These are phyloP conservation scores for Pheosia gnoma DNA, from an alignment of 2,888 invertebrate species.

Conservation along the genomic window DNA sequence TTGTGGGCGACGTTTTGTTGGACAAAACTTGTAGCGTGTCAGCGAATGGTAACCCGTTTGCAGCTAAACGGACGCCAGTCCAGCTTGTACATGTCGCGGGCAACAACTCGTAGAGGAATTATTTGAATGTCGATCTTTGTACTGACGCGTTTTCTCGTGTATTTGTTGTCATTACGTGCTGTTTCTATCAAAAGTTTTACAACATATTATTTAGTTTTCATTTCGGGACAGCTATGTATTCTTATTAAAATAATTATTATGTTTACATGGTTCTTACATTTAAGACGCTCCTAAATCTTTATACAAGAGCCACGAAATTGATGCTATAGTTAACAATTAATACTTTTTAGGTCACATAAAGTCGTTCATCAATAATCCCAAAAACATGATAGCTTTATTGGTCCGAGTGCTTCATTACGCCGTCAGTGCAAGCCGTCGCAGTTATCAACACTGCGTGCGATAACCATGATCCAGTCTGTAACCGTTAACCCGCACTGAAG, in stretches of 20 bases:
- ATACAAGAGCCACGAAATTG: too few species aligned
- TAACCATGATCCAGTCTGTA: slow-evolving; percentile 32
- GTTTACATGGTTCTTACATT: too few species aligned
- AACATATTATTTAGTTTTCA: too few species aligned
- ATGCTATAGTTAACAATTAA: neutral
- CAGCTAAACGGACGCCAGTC: slow-evolving; percentile 8
- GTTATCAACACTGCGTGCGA: slow-evolving; percentile 36
- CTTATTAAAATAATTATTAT: too few species aligned
- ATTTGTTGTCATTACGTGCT: neutral
- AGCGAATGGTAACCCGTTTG: slow-evolving; percentile 18
- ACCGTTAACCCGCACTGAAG: slow-evolving; percentile 48
- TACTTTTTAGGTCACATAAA: slow-evolving; percentile 1
- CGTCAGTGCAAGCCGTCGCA: slow-evolving; percentile 21
- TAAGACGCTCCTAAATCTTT: too few species aligned
- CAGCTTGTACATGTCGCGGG: slow-evolving; percentile 5
- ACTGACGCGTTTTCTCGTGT: neutral
- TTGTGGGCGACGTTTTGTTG: slow-evolving; percentile 36
- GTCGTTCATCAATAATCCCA: neutral
- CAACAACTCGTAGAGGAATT: slow-evolving; percentile 1
- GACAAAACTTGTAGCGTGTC: slow-evolving; percentile 29
- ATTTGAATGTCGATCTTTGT: slow-evolving; percentile 1
- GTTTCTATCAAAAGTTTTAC: neutral
- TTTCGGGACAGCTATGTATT: too few species aligned
- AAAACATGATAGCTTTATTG: slow-evolving; percentile 3
- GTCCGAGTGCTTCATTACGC: neutral